A percentile compares a stretch with the other conserved stretches of the same genome.
Conservation (phyloP, 2,113 vertebrate genomes). For the Scartelaos histophorus region DNA sequence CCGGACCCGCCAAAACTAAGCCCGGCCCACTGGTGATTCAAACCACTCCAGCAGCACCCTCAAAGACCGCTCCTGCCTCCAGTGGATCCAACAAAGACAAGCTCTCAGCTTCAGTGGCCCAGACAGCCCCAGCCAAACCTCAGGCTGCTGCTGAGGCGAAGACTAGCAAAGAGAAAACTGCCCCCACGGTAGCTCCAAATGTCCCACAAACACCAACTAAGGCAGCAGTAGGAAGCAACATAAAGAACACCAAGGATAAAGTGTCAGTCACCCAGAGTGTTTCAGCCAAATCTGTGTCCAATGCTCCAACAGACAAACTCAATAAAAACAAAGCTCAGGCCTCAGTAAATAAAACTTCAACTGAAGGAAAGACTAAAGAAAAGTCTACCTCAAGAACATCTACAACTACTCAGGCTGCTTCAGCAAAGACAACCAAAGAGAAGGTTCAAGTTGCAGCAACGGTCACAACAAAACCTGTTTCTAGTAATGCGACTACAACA, state of each 20-base stretch:
- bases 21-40: slow-evolving; percentile 40
- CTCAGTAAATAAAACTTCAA: slow-evolving; percentile 2
- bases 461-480: slow-evolving; percentile 4
- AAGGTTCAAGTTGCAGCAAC: not conserved
- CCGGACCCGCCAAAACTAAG: slow-evolving; percentile 44
- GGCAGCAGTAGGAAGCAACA: not conserved
- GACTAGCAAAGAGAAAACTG: slow-evolving; percentile 46
- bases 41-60: slow-evolving; percentile 33
- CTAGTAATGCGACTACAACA: not conserved
- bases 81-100: slow-evolving; percentile 48
- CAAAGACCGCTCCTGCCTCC: slow-evolving; percentile 34
- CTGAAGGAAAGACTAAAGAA: slow-evolving; percentile 44
- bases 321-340: not conserved
- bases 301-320: not conserved
- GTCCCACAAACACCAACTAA: slow-evolving; percentile 39
- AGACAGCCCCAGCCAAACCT: slow-evolving; percentile 42
- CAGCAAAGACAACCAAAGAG: not conserved
- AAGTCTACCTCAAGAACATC: slow-evolving; percentile 24
- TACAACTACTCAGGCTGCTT: not conserved
- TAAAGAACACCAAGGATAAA: slow-evolving; percentile 54
- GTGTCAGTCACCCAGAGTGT: slow-evolving; percentile 46
- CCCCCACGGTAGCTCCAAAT: slow-evolving; percentile 27
- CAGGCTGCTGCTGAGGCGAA: slow-evolving; percentile 31
- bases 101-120: slow-evolving; percentile 38
- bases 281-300: slow-evolving; percentile 22